These are phyloP conservation scores for Lates calcarifer DNA, from an alignment of 2,113 vertebrate genomes.

Conservation along the genomic window DNA sequence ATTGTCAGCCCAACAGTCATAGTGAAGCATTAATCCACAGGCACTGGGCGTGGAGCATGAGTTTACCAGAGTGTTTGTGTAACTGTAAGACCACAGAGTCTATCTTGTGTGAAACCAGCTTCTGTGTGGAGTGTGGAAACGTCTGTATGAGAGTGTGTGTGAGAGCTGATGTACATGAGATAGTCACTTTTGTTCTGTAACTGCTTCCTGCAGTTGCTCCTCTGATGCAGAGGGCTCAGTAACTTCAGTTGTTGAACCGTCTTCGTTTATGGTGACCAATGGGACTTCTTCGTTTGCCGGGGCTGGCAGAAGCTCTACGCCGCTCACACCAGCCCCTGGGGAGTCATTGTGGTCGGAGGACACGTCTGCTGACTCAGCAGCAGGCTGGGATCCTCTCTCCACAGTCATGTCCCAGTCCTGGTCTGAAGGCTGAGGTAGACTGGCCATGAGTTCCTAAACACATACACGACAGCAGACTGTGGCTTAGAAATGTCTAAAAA, in stretches of 20 bases:
- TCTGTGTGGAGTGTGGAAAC: slow-evolving; percentile 68
- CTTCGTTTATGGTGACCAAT: slow-evolving; percentile 52
- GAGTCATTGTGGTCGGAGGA: slow-evolving; percentile 79
- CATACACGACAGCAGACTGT: background rate
- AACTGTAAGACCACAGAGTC: slow-evolving; percentile 48
- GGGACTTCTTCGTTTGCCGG: slow-evolving; percentile 48
- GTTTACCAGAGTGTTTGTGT: slow-evolving; percentile 60
- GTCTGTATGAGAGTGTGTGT: slow-evolving; percentile 39
- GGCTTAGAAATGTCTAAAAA: slow-evolving; percentile 1
- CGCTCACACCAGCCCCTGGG: background rate
- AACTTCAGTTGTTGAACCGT: slow-evolving; percentile 55
- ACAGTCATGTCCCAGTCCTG: slow-evolving; percentile 89
- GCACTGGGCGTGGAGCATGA: slow-evolving; percentile 73
- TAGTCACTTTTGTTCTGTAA: slow-evolving; percentile 86
- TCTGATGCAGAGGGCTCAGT: slow-evolving; percentile 94
- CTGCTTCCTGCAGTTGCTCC: slow-evolving; percentile 83
- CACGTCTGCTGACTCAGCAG: slow-evolving; percentile 70
- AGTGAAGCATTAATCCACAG: slow-evolving; percentile 79
- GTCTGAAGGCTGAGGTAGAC: slow-evolving; percentile 95
- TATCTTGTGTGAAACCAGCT: slow-evolving; percentile 82
- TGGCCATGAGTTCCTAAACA: slow-evolving; percentile 91
- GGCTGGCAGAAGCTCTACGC: slow-evolving; percentile 9
- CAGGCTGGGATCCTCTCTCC: slow-evolving; percentile 81
- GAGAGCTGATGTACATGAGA: slow-evolving; percentile 37
- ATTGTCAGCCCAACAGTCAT: slow-evolving; percentile 76